A percentile compares a stretch with the other conserved stretches of the same genome.
phyloP scores from a whole-genome alignment of 2,888 invertebrate species.

The Lampropteryx suffumata region DNA sequence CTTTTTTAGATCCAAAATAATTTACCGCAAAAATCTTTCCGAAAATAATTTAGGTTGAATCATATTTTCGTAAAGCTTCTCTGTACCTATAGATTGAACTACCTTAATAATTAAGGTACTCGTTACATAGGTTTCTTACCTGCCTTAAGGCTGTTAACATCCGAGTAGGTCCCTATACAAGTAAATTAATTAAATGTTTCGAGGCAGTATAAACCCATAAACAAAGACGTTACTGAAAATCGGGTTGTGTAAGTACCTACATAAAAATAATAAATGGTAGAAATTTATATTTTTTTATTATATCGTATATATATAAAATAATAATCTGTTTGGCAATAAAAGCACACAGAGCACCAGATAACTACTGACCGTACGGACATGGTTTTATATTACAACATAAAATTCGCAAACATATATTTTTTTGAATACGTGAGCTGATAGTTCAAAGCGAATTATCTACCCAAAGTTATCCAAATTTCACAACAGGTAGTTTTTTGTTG shows the following conservation, averaged over 20 bases:
- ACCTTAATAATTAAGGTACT: conserved; percentile 15
- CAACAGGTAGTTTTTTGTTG: conserved; percentile 17
- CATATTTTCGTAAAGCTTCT: conserved; percentile 4
- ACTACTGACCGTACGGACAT: too few relatives aligned
- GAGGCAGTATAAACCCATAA: conserved; percentile 21
- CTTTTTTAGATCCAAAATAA: too few relatives aligned
- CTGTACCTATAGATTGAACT: conserved; percentile 6
- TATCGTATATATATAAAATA: too few relatives aligned
- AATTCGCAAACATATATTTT: too few relatives aligned
- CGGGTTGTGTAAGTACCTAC: conserved; percentile 2
- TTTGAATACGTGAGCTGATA: too few relatives aligned
- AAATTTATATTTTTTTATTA: too few relatives aligned
- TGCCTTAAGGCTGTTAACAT: conserved; percentile 23
- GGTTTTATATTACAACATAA: too few relatives aligned
- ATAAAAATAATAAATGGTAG: conserved; percentile 15
- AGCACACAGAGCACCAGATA: too few relatives aligned
- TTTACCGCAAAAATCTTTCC: too few relatives aligned
- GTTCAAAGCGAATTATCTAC: too few relatives aligned
- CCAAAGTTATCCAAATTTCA: neutral
- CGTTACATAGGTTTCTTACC: conserved; percentile 19
- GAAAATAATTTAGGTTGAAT: neutral
- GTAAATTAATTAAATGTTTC: conserved; percentile 26
- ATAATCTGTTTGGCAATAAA: too few relatives aligned
- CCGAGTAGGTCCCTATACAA: conserved; percentile 16
- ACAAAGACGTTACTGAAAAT: conserved; percentile 17